Base-by-base conservation (phyloP, 2,797 vertebrate species). In the Psittacula derbiana region DNA sequence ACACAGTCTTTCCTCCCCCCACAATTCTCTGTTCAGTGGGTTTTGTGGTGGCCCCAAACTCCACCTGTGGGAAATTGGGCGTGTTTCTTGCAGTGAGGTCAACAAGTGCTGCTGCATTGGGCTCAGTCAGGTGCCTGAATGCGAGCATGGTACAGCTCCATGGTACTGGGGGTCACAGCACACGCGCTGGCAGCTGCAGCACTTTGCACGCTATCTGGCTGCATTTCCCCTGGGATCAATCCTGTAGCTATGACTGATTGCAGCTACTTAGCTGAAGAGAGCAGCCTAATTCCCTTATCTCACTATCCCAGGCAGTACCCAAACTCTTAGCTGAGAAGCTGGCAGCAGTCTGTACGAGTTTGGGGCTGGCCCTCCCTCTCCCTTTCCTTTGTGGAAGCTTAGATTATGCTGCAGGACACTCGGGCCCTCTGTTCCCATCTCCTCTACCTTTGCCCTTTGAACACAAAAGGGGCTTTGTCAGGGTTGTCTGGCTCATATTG, bases 201-300 rank as follows among this genome's bases (percentile, higher is more conserved):
- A 4, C 33, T 86, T 65, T 10, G 43, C 8, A 7, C 0, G 1
- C 60, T 44, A 40, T 67, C 79, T 92, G 1, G 0, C 61, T 80
- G 50, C 49, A 75, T 19, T 80, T 94, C 96, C 92, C 69, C 38
- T 92, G 95, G 92, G 95, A 94, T 86, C 92, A 58, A 0, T 87
- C 80, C 75, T 69, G 53, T 70, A 69, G 79, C 95, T 91, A 95
- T 90, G 93, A 95, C 92, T 93, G 93, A 95, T 95, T 96, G 86
- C 90, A 94, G 88, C 94, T 91, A 92, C 94, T 93, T 96, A 92
- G 80, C 93, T 88, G 92, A 90, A 91, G 91, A 96, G 86, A 95
- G 92, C 92, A 84, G 92, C 88, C 81, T 95, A 95, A 96, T 96
- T 92, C 93, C 89, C 93, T 96, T 96, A 97, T 95, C 93, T 92